Evolutionary conservation across 2,888 invertebrate species (phyloP), one percentile per base, ranked within the genome.

Genomic region (Netelia melanura): DNA sequence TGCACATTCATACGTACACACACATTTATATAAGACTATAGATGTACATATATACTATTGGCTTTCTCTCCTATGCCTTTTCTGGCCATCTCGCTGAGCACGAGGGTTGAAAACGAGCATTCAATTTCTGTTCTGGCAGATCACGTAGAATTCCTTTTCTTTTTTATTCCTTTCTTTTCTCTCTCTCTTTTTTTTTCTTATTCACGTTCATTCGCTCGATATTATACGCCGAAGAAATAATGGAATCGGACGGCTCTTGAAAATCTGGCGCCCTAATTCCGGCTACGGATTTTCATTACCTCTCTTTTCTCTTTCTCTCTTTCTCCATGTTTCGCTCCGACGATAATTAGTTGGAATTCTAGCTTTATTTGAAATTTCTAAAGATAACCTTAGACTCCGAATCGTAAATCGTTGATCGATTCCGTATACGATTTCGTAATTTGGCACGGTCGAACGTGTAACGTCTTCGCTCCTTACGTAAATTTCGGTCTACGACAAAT

Each of bases 11-110:
- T 10, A 8, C 21, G 10, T 48, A 10, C 62, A 10, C 48, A 21
- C 21, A 23, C 54, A 54, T 56, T 44, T 10, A 25, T 58, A 25
- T 30, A 25, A 25, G 25, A 25, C 25, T 25, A 25, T 25, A 25
- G 25, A 25, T 21, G 8, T 21, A 48, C 6, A 48, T 58, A 8
- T 48, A 30, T 17, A 8, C 6, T 61, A 11, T 61, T 25, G 8
- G 17, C 44, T 48, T 43, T n/a, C 44, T 48, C 61, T 21, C 21
- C 43, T 14, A 71, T 30, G 23, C 23, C 23, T 43, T 71, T 71
- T 58, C 23, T 52, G 38, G 14, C 2, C n/a, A 38, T 30, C 11
- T 38, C 56, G 21, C 23, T 23, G 44, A 44, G 23, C 21, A 56
- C 38, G 14, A 61, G 72, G 23, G 10, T 61, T 10, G 9, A 25